Conservation (phyloP, 2,888 invertebrate species). For the Platycheirus albimanus region DNA sequence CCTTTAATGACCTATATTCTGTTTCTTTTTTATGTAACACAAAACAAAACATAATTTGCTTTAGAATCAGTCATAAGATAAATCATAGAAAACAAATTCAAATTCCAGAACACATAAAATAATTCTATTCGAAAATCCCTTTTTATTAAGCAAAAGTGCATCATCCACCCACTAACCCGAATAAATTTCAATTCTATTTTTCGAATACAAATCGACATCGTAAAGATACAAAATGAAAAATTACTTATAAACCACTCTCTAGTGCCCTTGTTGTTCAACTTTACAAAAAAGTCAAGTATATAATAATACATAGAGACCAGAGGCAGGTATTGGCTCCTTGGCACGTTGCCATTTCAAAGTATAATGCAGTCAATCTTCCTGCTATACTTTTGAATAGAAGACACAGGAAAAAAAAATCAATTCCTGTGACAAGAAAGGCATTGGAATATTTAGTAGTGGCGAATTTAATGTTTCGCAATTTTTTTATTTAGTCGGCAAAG, state of each 20-base stretch:
- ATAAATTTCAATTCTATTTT: slow-evolving; percentile 62
- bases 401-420: slow-evolving; percentile 28
- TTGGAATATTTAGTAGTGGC: background rate
- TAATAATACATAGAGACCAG: no score
- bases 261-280: slow-evolving; percentile 67
- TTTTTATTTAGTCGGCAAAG: slow-evolving; percentile 6
- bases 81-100: background rate
- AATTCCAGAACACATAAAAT: background rate
- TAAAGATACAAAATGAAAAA: background rate
- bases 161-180: slow-evolving; percentile 65
- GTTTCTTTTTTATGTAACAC: no score
- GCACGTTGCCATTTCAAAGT: slow-evolving; percentile 58
- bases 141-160: slow-evolving; percentile 10
- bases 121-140: background rate
- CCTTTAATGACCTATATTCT: background rate
- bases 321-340: slow-evolving; percentile 48
- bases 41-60: no score
- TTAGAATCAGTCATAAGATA: background rate
- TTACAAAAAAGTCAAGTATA: slow-evolving; percentile 34
- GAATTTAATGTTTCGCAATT: slow-evolving; percentile 36
- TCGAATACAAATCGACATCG: slow-evolving; percentile 10
- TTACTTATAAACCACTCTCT: background rate
- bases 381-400: background rate
- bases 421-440: slow-evolving; percentile 7
- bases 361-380: slow-evolving; percentile 43